Conservation (phyloP, 1,140 invertebrate genomes). For the Eurosta solidaginis region DNA sequence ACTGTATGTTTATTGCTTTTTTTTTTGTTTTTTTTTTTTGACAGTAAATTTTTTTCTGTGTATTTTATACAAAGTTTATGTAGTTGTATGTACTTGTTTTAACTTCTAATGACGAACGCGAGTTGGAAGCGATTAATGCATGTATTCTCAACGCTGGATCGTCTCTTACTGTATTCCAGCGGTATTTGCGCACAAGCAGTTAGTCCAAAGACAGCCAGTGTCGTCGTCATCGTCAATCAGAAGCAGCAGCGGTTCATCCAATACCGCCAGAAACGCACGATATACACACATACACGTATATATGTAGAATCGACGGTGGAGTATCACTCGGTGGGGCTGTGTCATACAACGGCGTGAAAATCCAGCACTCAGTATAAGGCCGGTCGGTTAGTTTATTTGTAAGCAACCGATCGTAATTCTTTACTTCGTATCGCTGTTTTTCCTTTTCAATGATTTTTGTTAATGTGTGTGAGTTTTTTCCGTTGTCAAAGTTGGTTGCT, state of each 20-base stretch:
- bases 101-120: neutral
- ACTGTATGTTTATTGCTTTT: too few relatives aligned
- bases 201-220: constrained; percentile 53
- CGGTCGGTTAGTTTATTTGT: neutral
- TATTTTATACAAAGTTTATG: neutral
- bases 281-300: neutral
- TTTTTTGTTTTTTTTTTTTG: neutral
- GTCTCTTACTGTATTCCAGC: constrained; percentile 60
- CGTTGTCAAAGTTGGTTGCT: neutral
- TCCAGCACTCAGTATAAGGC: neutral
- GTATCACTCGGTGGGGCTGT: neutral
- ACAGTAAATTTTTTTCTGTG: too few relatives aligned
- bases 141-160: constrained; percentile 59
- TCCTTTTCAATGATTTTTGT: neutral
- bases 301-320: neutral
- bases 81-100: neutral
- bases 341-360: neutral
- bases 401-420: neutral
- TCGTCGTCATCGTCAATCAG: constrained; percentile 8
- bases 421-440: neutral
- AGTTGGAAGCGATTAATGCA: constrained; percentile 44
- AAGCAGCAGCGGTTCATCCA: constrained; percentile 21
- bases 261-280: neutral
- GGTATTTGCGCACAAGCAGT: constrained; percentile 52
- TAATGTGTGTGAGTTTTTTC: neutral